Conservation (phyloP, 2,797 vertebrate species). For the Leucoraja ocellata region DNA sequence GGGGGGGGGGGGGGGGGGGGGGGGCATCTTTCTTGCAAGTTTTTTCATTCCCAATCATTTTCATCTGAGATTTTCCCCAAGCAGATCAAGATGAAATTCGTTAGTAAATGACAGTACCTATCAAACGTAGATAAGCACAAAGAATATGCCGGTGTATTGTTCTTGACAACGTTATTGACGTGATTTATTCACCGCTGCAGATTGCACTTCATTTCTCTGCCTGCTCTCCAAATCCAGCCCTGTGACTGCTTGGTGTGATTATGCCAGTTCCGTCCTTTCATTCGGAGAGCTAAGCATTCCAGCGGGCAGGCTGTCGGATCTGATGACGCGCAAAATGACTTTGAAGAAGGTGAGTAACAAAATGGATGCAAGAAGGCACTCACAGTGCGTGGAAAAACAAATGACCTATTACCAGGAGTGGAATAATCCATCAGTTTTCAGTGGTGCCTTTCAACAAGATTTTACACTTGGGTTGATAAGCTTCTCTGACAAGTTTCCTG, state of each 20-base stretch:
- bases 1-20: no score
- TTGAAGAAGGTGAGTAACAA: background rate
- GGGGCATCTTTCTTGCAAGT: background rate
- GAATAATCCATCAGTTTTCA: conserved; percentile 4
- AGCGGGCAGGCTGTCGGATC: background rate
- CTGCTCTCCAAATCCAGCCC: background rate
- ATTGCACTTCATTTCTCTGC: background rate
- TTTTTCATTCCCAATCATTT: background rate
- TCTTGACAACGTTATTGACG: conserved; percentile 29
- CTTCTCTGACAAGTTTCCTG: background rate
- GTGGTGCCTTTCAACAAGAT: background rate
- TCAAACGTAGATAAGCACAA: background rate
- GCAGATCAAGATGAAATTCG: conserved; percentile 1
- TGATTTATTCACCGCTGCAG: conserved; percentile 12
- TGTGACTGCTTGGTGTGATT: conserved; percentile 6
- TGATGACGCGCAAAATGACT: conserved; percentile 19
- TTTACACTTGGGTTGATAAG: background rate
- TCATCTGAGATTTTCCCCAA: background rate
- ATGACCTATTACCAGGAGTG: background rate
- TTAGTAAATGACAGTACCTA: background rate
- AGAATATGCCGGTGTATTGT: background rate
- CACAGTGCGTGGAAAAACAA: background rate
- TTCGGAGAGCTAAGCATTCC: background rate
- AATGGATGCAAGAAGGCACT: background rate
- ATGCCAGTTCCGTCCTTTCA: background rate